Percentiles rank a stretch among this genome's conserved stretches.
Evolutionary conservation across 2,888 invertebrate genomes (phyloP).

Genomic region (Silvanus unidentatus): DNA sequence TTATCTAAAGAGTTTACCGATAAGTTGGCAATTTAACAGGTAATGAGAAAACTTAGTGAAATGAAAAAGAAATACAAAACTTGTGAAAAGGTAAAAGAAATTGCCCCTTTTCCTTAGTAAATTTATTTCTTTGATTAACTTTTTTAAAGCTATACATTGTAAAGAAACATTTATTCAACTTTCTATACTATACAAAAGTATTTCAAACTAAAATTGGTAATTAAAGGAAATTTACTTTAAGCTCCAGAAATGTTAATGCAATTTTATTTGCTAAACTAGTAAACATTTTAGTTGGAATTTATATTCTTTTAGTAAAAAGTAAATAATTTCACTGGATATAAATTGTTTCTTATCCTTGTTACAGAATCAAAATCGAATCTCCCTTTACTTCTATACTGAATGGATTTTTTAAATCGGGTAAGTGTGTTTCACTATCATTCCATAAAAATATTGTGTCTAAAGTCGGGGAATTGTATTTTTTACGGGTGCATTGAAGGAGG

Average conservation of each 20-base stretch:
- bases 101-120: conserved; percentile 30
- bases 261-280: neutral
- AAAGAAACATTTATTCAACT: conserved; percentile 21
- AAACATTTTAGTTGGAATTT: neutral
- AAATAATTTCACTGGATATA: neutral
- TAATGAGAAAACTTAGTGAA: conserved; percentile 40
- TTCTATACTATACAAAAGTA: conserved; percentile 9
- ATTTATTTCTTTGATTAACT: conserved; percentile 41
- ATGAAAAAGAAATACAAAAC: conserved; percentile 35
- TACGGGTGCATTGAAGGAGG: too few species aligned
- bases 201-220: conserved; percentile 14
- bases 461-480: too few species aligned
- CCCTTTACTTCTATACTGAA: neutral
- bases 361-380: too few species aligned
- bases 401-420: too few species aligned
- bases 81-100: conserved; percentile 35
- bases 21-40: conserved; percentile 34
- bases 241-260: neutral
- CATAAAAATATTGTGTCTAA: too few species aligned
- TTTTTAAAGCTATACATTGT: conserved; percentile 27
- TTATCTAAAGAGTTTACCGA: too few species aligned
- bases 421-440: too few species aligned
- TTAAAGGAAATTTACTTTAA: conserved; percentile 10
- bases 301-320: neutral
- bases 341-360: neutral